These are phyloP conservation scores for Oncopeltus fasciatus DNA, from an alignment of 1,140 invertebrate genomes.

Conservation along the genomic window DNA sequence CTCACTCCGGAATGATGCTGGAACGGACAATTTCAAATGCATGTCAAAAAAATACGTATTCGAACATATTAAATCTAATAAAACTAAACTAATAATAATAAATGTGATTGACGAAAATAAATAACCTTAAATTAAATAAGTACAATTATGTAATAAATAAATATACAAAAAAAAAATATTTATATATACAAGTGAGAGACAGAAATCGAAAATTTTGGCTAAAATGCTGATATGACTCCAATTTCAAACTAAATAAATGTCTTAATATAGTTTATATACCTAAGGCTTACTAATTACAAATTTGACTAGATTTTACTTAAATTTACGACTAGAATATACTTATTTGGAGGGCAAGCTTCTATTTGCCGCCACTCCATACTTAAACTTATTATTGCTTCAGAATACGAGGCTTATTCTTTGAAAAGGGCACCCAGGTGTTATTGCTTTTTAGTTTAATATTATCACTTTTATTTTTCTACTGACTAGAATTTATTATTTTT, in stretches of 20 bases:
- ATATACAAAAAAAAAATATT: not conserved
- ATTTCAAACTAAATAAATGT: not conserved
- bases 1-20: constrained; percentile 3
- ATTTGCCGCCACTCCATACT: too few relatives aligned
- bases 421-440: constrained; percentile 12
- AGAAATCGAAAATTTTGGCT: not conserved
- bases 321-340: too few relatives aligned
- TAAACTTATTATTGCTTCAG: constrained; percentile 20
- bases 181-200: not conserved
- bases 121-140: too few relatives aligned
- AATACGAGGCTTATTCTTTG: constrained; percentile 16
- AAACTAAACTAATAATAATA: too few relatives aligned
- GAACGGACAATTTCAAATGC: not conserved
- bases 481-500: too few relatives aligned
- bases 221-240: not conserved
- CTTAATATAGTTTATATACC: constrained; percentile 11
- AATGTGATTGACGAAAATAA: too few relatives aligned
- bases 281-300: not conserved
- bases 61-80: not conserved
- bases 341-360: too few relatives aligned
- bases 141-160: not conserved
- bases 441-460: constrained; percentile 3
- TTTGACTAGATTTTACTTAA: too few relatives aligned
- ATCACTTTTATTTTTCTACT: not conserved
- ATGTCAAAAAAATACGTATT: not conserved